Conservation (phyloP, 2,888 invertebrate species). For the Homarus gammarus region DNA sequence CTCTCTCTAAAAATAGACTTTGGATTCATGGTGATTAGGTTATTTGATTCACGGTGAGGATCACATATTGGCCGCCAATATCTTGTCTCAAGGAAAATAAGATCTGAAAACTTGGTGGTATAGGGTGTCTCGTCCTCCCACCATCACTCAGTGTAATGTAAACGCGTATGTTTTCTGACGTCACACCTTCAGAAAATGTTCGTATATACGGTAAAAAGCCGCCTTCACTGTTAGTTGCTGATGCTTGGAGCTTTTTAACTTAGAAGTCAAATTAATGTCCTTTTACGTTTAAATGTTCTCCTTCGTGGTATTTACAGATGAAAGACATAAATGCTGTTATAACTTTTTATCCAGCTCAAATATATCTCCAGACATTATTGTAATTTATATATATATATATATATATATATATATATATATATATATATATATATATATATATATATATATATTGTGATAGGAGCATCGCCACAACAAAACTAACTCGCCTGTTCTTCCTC, state of each 20-base stretch:
- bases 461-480: neutral
- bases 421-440: neutral
- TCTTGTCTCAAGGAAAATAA: neutral
- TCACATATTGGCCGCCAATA: neutral
- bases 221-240: too few relatives aligned
- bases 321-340: too few relatives aligned
- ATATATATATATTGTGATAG: neutral
- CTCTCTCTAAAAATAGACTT: neutral
- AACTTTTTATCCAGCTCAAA: too few relatives aligned
- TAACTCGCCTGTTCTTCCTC: neutral
- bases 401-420: neutral
- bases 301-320: too few relatives aligned
- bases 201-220: too few relatives aligned
- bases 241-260: too few relatives aligned
- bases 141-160: too few relatives aligned
- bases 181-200: too few relatives aligned
- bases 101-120: neutral
- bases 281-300: too few relatives aligned
- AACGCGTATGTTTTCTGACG: too few relatives aligned
- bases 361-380: too few relatives aligned
- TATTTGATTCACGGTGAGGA: neutral
- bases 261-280: too few relatives aligned
- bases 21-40: neutral
- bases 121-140: neutral
- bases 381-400: neutral